Evolutionary conservation across 2,888 invertebrate genomes (phyloP).

Genomic region (Mesorhabditis belari): DNA sequence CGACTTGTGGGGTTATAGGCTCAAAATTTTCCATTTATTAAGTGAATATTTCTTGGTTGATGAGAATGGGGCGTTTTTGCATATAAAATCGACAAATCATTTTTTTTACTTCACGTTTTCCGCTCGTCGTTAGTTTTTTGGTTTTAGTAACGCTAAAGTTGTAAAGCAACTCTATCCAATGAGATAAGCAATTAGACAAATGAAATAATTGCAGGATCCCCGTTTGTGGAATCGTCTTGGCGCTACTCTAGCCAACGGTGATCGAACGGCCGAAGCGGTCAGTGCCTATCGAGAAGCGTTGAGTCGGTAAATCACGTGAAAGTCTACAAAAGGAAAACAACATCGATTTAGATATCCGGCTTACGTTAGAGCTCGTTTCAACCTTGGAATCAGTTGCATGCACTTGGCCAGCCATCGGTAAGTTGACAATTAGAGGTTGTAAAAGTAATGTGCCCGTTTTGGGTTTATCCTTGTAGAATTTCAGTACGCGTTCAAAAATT

Average conservation of each 20-base stretch:
- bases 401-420: slow-evolving; percentile 80
- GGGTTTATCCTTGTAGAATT: not conserved
- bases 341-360: slow-evolving; percentile 74
- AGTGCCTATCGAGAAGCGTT: slow-evolving; percentile 72
- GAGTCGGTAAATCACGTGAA: not conserved
- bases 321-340: not conserved
- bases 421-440: slow-evolving; percentile 7
- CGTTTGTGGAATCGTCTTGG: slow-evolving; percentile 93
- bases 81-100: too few species aligned
- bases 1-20: too few species aligned
- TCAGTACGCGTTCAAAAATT: not conserved
- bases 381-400: slow-evolving; percentile 94
- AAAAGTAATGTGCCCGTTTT: not conserved
- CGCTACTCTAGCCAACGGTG: slow-evolving; percentile 91
- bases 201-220: slow-evolving; percentile 65
- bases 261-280: slow-evolving; percentile 87
- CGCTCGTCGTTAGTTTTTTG: not conserved
- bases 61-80: too few species aligned
- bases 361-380: slow-evolving; percentile 90
- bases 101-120: too few species aligned
- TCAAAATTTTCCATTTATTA: too few species aligned
- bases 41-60: too few species aligned
- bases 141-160: too few species aligned
- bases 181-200: too few species aligned
- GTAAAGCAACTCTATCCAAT: too few species aligned